Conservation (phyloP, 2,888 invertebrate genomes). For the Scelioninae gen. 1 region DNA sequence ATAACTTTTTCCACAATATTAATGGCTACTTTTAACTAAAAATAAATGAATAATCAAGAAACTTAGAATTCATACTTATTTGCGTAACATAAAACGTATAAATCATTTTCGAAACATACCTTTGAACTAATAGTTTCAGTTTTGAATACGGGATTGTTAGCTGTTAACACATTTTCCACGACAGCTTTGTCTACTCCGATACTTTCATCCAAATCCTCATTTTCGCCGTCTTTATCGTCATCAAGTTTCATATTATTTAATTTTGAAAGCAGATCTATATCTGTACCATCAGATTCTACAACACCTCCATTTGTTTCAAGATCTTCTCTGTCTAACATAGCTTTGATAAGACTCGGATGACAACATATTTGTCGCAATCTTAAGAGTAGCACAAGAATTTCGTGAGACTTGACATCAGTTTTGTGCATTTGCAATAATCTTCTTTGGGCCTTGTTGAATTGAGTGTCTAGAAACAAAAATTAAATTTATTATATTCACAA, state of each 20-base stretch:
- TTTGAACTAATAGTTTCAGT: slow-evolving; percentile 88
- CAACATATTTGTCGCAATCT: slow-evolving; percentile 95
- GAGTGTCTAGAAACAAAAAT: slow-evolving; percentile 70
- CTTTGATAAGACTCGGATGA: slow-evolving; percentile 92
- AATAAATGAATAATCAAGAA: slow-evolving; percentile 42
- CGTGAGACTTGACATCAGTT: slow-evolving; percentile 85
- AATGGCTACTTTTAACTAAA: slow-evolving; percentile 86
- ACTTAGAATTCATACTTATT: not conserved
- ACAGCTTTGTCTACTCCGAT: slow-evolving; percentile 86
- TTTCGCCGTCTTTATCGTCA: slow-evolving; percentile 64
- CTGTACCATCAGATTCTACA: slow-evolving; percentile 66
- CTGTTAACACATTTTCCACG: slow-evolving; percentile 87
- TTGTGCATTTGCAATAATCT: slow-evolving; percentile 79
- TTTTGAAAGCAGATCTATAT: slow-evolving; percentile 68
- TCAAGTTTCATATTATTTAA: slow-evolving; percentile 72
- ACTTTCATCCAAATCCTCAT: slow-evolving; percentile 75
- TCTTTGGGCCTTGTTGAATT: slow-evolving; percentile 81
- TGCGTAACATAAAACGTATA: not conserved
- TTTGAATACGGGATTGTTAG: slow-evolving; percentile 90
- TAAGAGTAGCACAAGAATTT: slow-evolving; percentile 92
- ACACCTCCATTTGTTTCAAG: slow-evolving; percentile 81
- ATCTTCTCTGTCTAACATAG: slow-evolving; percentile 85
- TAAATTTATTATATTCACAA: no score
- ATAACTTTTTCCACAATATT: slow-evolving; percentile 85
- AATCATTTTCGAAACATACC: slow-evolving; percentile 63